phyloP scores from a whole-genome alignment of 2,888 invertebrate genomes.

The Ellobium chinense region DNA sequence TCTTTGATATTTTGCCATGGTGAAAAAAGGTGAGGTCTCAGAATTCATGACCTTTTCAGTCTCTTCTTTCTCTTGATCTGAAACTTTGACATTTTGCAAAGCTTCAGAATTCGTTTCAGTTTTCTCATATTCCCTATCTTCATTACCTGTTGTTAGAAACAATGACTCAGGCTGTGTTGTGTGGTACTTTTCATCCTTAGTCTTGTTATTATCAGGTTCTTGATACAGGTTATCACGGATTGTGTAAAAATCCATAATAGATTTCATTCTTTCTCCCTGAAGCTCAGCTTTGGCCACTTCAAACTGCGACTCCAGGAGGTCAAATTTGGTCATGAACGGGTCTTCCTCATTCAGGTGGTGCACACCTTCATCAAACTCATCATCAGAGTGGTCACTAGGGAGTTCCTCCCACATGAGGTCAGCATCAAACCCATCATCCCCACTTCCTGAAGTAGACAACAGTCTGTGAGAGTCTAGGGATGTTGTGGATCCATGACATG shows the following conservation, averaged over 20 bases:
- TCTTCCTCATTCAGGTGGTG: not conserved
- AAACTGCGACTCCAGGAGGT: not conserved
- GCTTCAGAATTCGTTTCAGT: too few relatives aligned
- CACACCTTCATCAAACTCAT: not conserved
- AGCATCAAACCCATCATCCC: not conserved
- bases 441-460: not conserved
- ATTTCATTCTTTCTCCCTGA: not conserved
- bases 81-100: too few relatives aligned
- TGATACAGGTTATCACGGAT: not conserved
- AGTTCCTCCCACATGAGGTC: conserved; percentile 28
- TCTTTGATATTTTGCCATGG: not conserved
- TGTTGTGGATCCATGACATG: not conserved
- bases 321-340: conserved; percentile 16
- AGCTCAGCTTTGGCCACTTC: conserved; percentile 3
- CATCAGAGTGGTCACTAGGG: conserved; percentile 14
- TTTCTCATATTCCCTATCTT: too few relatives aligned
- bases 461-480: not conserved
- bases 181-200: too few relatives aligned
- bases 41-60: not conserved
- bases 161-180: too few relatives aligned
- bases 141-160: too few relatives aligned
- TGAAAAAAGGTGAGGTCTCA: not conserved
- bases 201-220: not conserved
- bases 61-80: not conserved
- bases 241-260: not conserved